Percentiles rank a stretch among this genome's conserved stretches.
These are phyloP conservation scores for Oncorhynchus kisutch DNA, from an alignment of 2,113 vertebrate species.

Conservation along the genomic window DNA sequence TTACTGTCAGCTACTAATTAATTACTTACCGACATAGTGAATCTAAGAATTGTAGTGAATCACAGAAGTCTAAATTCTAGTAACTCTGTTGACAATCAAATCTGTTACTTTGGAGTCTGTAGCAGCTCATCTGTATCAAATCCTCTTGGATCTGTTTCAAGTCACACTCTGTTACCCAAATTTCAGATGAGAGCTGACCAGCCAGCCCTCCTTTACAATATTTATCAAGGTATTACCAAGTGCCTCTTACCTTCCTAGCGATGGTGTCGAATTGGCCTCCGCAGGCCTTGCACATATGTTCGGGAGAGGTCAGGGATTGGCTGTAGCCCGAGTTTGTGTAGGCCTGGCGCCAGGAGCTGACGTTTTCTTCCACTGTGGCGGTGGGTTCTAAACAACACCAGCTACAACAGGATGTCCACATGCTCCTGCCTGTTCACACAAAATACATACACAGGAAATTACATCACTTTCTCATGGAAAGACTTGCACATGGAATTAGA, in stretches of 20 bases:
- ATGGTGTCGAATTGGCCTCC: slow-evolving; percentile 65
- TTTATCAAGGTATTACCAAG: not conserved
- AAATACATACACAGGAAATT: not conserved
- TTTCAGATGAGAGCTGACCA: not conserved
- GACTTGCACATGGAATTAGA: too few relatives aligned
- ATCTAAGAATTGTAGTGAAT: too few relatives aligned
- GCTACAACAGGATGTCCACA: slow-evolving; percentile 44
- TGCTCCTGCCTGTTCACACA: slow-evolving; percentile 35
- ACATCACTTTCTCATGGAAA: not conserved
- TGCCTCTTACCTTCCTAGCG: slow-evolving; percentile 74
- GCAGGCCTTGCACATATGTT: slow-evolving; percentile 81
- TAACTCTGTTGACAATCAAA: too few relatives aligned
- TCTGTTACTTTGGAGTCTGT: not conserved
- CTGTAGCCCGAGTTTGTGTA: slow-evolving; percentile 68
- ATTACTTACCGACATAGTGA: too few relatives aligned
- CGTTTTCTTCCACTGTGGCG: slow-evolving; percentile 58
- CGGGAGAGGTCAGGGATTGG: slow-evolving; percentile 72
- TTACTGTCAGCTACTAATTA: too few relatives aligned
- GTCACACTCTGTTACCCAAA: not conserved
- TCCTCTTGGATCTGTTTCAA: not conserved
- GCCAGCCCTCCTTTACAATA: not conserved
- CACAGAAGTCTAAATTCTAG: too few relatives aligned
- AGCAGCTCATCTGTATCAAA: too few relatives aligned
- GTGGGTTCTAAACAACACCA: slow-evolving; percentile 47
- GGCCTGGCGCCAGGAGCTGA: slow-evolving; percentile 56